A percentile compares a stretch with the other conserved stretches of the same genome.
These are phyloP conservation scores for Ptilonorhynchus violaceus DNA, from an alignment of 2,113 vertebrate species.

Conservation along the genomic window DNA sequence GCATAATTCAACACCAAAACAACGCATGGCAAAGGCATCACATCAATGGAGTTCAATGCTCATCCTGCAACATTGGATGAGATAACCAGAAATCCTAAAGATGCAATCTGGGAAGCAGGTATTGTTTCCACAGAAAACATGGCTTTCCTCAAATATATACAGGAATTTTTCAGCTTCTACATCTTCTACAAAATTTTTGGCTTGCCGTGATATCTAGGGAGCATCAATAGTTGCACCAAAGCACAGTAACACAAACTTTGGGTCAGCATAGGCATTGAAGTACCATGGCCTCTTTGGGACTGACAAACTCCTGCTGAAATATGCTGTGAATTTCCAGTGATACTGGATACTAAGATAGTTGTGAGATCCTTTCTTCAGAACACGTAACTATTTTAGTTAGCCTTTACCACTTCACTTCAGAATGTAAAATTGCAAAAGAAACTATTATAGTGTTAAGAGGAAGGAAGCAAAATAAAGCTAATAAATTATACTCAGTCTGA, in stretches of 20 bases:
- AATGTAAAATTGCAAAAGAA: not conserved
- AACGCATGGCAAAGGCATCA: not conserved
- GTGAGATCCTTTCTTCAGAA: not conserved
- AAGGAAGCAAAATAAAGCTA: not conserved
- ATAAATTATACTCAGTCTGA: not conserved
- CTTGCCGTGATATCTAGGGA: not conserved
- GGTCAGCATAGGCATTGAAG: not conserved
- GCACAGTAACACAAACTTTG: not conserved
- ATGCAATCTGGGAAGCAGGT: not conserved
- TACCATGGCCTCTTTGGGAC: fast-evolving
- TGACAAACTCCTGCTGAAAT: not conserved
- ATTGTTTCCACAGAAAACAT: not conserved
- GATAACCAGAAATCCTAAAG: not conserved
- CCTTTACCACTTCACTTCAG: not conserved
- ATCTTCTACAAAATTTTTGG: not conserved
- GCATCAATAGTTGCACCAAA: not conserved
- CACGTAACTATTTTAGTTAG: not conserved
- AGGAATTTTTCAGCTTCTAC: not conserved
- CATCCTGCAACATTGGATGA: not conserved
- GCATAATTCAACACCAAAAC: not conserved
- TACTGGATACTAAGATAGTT: not conserved
- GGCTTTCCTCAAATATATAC: not conserved
- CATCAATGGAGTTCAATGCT: not conserved
- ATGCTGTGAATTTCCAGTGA: not conserved
- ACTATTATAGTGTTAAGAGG: not conserved